Conservation (phyloP, 2,888 invertebrate genomes). For the Apamea epomidion region DNA sequence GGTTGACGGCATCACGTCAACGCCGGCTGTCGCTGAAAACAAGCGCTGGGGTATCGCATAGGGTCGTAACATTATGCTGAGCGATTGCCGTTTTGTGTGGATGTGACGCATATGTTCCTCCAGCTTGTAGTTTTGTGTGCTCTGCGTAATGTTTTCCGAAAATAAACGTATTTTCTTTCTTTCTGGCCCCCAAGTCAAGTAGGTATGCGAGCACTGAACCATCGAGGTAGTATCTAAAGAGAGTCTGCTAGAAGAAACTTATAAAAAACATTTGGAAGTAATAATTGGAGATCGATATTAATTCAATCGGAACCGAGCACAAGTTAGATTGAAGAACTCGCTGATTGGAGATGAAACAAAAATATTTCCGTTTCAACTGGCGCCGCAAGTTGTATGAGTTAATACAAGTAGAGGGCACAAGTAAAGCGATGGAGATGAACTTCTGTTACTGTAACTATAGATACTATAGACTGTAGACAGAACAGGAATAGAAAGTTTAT, state of each 20-base stretch:
- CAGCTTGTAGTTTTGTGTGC: background rate
- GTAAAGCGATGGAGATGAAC: constrained; percentile 10
- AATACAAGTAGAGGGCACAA: constrained; percentile 5
- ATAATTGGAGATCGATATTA: constrained; percentile 48
- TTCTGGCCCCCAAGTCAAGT: no score
- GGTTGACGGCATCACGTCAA: background rate
- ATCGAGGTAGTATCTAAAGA: background rate
- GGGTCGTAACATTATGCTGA: background rate
- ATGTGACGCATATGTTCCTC: no score
- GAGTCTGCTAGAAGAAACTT: background rate
- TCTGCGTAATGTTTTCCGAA: no score
- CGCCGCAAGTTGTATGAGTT: constrained; percentile 36
- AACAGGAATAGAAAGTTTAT: background rate
- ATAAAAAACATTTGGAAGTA: constrained; percentile 34
- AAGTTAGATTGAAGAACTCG: constrained; percentile 41
- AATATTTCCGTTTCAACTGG: constrained; percentile 40
- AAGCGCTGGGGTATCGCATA: no score
- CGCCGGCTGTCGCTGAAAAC: no score
- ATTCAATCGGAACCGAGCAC: constrained; percentile 43
- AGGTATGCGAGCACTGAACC: background rate
- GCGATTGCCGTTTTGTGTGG: background rate
- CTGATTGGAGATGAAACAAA: constrained; percentile 55
- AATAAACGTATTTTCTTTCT: no score
- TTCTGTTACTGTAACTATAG: constrained; percentile 1
- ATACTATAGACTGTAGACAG: background rate